phyloP scores from a whole-genome alignment of 2,797 vertebrate species.

The Holocentrus rufus region DNA sequence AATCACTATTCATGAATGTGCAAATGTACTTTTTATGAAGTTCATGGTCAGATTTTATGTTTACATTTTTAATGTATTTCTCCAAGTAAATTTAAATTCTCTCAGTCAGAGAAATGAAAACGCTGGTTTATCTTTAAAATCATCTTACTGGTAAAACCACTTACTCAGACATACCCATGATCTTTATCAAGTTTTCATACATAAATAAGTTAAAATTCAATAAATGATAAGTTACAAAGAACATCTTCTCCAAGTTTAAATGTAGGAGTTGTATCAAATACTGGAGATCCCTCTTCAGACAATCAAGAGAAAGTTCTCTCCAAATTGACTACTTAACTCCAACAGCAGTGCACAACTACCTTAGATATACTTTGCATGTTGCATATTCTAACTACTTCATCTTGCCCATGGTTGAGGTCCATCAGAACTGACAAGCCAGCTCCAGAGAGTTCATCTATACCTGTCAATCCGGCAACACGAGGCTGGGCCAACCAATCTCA shows the following conservation, averaged over 20 bases:
- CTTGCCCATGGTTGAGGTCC: constrained; percentile 3
- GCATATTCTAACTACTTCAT: constrained; percentile 5
- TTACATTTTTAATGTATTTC: neutral
- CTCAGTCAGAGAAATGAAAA: neutral
- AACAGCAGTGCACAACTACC: neutral
- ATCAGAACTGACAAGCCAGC: constrained; percentile 15
- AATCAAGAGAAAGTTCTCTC: constrained; percentile 56
- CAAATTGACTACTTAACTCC: constrained; percentile 34
- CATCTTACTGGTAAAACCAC: neutral
- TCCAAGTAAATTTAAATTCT: neutral
- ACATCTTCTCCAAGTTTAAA: constrained; percentile 25
- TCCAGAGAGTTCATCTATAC: constrained; percentile 40
- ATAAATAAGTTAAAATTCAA: neutral
- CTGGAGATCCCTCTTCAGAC: constrained; percentile 52
- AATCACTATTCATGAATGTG: constrained; percentile 32
- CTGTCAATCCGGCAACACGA: constrained; percentile 47
- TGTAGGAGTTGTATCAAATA: neutral
- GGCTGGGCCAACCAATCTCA: constrained; percentile 54
- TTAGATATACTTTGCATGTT: constrained; percentile 10
- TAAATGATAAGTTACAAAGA: constrained; percentile 19
- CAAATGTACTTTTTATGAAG: constrained; percentile 16
- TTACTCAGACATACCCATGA: neutral
- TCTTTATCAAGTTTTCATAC: neutral
- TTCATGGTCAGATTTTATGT: neutral
- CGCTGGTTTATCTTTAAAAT: neutral